Conservation (phyloP, 2,113 vertebrate genomes). For the Plestiodon gilberti region DNA sequence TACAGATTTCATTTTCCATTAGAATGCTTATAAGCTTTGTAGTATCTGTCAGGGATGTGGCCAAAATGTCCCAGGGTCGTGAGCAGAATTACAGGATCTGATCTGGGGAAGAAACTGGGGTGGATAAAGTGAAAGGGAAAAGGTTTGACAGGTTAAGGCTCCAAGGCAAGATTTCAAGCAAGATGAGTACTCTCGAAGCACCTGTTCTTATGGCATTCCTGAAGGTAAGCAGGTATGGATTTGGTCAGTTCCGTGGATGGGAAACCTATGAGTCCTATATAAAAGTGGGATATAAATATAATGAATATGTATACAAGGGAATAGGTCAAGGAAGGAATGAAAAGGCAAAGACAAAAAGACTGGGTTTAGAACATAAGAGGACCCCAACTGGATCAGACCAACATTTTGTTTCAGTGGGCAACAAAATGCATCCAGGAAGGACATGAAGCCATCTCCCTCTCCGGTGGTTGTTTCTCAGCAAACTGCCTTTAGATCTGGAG, state of each 20-base stretch:
- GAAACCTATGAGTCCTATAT: too few species aligned
- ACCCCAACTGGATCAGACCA: background rate
- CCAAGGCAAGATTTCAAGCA: background rate
- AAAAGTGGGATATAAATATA: background rate
- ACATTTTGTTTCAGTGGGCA: background rate
- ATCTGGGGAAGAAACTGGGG: background rate
- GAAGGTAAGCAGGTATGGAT: background rate
- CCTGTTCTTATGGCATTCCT: background rate
- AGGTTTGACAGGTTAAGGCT: background rate
- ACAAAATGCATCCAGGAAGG: background rate
- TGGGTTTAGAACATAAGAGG: background rate
- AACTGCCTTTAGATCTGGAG: background rate
- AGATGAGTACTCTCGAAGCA: background rate
- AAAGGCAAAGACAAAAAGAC: background rate
- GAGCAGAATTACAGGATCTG: background rate
- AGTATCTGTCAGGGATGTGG: background rate
- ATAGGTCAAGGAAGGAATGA: background rate
- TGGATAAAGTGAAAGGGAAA: background rate
- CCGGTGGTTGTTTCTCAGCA: background rate
- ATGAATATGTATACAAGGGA: background rate
- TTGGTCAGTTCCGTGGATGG: too few species aligned
- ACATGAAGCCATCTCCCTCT: background rate
- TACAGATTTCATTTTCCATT: background rate
- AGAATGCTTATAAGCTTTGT: background rate
- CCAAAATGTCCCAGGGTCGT: background rate